Evolutionary conservation across 2,888 invertebrate genomes (phyloP).

Genomic region (Elmis aenea): DNA sequence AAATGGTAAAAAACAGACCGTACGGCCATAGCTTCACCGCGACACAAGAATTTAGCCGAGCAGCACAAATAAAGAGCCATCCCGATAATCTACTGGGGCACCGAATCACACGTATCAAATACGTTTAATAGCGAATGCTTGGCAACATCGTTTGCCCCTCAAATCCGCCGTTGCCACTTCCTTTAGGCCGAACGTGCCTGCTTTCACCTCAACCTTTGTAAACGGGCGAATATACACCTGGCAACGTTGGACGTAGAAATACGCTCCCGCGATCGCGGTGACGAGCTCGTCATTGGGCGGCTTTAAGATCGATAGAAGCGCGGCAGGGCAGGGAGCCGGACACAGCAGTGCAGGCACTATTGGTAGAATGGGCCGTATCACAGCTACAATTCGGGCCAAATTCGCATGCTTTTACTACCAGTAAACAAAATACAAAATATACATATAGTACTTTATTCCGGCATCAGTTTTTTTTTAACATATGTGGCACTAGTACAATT

Average conservation of each 20-base stretch:
- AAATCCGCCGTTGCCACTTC: conserved; percentile 20
- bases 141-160: conserved; percentile 38
- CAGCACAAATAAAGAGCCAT: conserved; percentile 31
- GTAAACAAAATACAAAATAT: conserved; percentile 19
- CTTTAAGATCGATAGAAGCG: conserved; percentile 58
- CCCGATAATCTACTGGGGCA: conserved; percentile 23
- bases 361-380: conserved; percentile 50
- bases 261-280: conserved; percentile 49
- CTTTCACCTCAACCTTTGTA: conserved; percentile 29
- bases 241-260: conserved; percentile 51
- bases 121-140: conserved; percentile 20
- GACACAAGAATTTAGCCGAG: conserved; percentile 19
- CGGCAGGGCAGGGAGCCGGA: conserved; percentile 53
- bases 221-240: conserved; percentile 32
- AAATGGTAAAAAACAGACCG: conserved; percentile 21
- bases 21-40: conserved; percentile 8
- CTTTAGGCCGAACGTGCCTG: conserved; percentile 20
- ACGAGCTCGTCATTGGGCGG: conserved; percentile 57
- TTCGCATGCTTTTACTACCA: conserved; percentile 15
- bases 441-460: too few relatives aligned
- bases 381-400: conserved; percentile 15
- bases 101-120: conserved; percentile 16
- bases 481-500: too few relatives aligned
- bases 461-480: too few relatives aligned
- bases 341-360: conserved; percentile 49